Conservation (phyloP, 1,140 invertebrate species). For the Harlomillsia oculata region DNA sequence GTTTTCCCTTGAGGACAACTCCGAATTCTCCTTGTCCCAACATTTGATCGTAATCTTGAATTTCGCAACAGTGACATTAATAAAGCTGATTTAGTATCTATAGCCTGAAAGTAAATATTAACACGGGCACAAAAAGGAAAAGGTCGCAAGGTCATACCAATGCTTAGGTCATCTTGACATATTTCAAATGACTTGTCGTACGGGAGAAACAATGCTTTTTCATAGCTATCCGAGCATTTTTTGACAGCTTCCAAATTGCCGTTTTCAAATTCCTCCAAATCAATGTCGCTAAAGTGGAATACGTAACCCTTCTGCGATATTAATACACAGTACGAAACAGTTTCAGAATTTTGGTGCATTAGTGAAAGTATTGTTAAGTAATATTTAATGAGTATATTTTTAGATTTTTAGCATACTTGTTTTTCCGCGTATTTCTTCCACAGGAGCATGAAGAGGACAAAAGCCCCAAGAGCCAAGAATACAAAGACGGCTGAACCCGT, state of each 20-base stretch:
- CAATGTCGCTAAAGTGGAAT: slow-evolving; percentile 11
- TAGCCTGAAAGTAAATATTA: no score
- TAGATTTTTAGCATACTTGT: neutral
- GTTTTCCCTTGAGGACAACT: slow-evolving; percentile 18
- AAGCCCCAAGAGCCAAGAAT: neutral
- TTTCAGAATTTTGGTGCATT: no score
- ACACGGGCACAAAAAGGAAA: no score
- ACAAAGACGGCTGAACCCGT: neutral
- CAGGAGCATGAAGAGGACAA: slow-evolving; percentile 8
- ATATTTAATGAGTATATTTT: neutral
- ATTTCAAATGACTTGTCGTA: slow-evolving; percentile 26
- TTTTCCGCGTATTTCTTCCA: slow-evolving; percentile 3
- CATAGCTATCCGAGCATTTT: slow-evolving; percentile 15
- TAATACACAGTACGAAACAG: no score
- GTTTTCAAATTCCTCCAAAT: slow-evolving; percentile 18
- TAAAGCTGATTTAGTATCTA: no score
- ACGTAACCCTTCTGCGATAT: slow-evolving; percentile 10
- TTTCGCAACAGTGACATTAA: neutral
- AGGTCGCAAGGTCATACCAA: slow-evolving; percentile 9
- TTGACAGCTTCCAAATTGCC: slow-evolving; percentile 20
- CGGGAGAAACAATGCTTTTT: slow-evolving; percentile 18
- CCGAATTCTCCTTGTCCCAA: slow-evolving; percentile 26
- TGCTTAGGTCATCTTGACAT: slow-evolving; percentile 11
- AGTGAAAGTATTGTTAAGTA: no score
- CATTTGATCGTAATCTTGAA: slow-evolving; percentile 14